Percentiles rank a stretch among this genome's conserved stretches.
These are phyloP conservation scores for Apis laboriosa DNA, from an alignment of 1,140 invertebrate genomes.

Conservation along the genomic window DNA sequence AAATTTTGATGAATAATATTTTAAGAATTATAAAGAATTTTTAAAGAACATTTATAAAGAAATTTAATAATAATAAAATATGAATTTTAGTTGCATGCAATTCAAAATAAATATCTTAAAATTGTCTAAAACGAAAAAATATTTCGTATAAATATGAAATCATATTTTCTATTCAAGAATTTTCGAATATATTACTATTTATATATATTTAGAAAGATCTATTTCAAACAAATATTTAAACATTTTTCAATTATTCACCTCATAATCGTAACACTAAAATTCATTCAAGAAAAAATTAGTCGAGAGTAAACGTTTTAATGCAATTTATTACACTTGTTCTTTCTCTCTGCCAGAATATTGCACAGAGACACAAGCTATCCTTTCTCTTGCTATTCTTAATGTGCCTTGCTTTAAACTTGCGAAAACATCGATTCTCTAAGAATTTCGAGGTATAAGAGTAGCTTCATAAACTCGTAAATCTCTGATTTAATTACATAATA, in stretches of 20 bases:
- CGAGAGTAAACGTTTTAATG: neutral
- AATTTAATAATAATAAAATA: too few species aligned
- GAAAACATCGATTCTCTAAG: slow-evolving; percentile 47
- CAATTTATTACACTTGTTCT: slow-evolving; percentile 43
- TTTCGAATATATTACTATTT: too few species aligned
- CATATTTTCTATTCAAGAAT: too few species aligned
- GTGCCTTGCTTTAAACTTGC: slow-evolving; percentile 9
- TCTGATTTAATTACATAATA: slow-evolving; percentile 41
- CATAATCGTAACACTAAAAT: neutral
- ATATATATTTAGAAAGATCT: too few species aligned
- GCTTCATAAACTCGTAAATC: slow-evolving; percentile 5
- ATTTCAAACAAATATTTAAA: too few species aligned
- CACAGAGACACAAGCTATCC: slow-evolving; percentile 19
- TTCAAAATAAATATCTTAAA: too few species aligned
- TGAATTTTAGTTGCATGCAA: too few species aligned
- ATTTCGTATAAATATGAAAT: too few species aligned
- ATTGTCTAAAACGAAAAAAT: too few species aligned
- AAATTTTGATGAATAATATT: too few species aligned
- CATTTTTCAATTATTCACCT: neutral
- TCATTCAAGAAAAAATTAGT: slow-evolving; percentile 4
- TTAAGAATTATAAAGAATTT: too few species aligned
- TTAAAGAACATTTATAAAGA: too few species aligned
- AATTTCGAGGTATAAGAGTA: neutral
- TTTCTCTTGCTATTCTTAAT: slow-evolving; percentile 32
- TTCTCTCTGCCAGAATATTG: slow-evolving; percentile 32